Base-by-base conservation (phyloP, 2,888 invertebrate species). In the Volucella zonaria region DNA sequence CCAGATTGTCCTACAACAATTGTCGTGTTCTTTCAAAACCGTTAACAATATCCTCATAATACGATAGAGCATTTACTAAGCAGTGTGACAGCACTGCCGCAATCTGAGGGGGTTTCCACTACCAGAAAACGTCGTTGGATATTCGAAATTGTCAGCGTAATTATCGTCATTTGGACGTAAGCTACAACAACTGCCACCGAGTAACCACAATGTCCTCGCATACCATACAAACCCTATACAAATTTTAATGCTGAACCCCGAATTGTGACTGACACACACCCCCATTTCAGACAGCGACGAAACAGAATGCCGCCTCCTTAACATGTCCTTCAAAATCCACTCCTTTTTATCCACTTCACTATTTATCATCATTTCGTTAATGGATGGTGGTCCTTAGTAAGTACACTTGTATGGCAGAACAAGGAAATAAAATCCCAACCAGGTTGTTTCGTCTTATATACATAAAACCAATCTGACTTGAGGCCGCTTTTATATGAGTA, bases 1-100 rank as follows among this genome's bases (percentile, higher is more conserved):
- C 76, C 67, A 67, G 59, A 67, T 76, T 76, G 67, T 54, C 59
- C 67, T 61, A 76, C 61, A 76, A 52, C 75, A 49, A 67, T 42
- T 59, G 59, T 59, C 43, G 18, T 75, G 58, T 76, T 59, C 38
- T 52, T 43, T 43, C 15, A 15, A 9, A 61, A 54, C 18, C 18
- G 18, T 54, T 73, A 54, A 52, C 61, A 52, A 15, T 61, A 3
- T 45, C 52, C 51, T 61, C 45, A 40, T 45, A 43, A 51, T n/a
- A n/a, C 43, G 14, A 71, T 61, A 15, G 10, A 38, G 45, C 54
- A 73, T 62, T 62, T 47, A 23, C 61, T 45, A 62, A 54, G 31
- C 62, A 47, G 45, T 3, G 40, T 15, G 51, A 40, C 51, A n/a
- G 43, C 51, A 49, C n/a, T 45, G 14, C 59, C 40, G 40, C 42